Evolutionary conservation across 2,888 invertebrate species (phyloP).

Genomic region (Drosophila cracens): DNA sequence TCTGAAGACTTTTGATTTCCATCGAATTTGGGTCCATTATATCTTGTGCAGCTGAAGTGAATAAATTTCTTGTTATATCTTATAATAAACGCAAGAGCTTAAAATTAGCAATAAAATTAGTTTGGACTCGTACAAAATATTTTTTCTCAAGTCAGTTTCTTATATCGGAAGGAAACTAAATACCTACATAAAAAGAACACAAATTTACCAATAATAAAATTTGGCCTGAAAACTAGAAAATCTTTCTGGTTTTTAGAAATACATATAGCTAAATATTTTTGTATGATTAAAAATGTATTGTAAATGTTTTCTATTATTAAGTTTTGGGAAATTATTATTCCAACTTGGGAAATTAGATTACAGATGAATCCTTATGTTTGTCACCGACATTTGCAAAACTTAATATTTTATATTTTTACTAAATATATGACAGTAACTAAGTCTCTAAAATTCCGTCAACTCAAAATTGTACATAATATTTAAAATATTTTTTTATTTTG

Average conservation of each 20-base stretch:
- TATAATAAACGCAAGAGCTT: background rate
- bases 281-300: background rate
- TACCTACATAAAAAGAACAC: too few species aligned
- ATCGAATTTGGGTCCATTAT: conserved; percentile 5
- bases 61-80: background rate
- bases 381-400: too few species aligned
- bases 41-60: background rate
- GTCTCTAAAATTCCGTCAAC: background rate
- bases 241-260: background rate
- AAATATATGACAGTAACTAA: background rate
- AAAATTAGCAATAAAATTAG: background rate
- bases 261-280: background rate
- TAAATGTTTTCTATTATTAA: background rate
- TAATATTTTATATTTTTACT: background rate
- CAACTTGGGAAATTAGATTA: too few species aligned
- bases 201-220: too few species aligned
- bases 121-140: background rate
- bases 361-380: background rate
- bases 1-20: conserved; percentile 37
- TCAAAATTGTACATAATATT: too few species aligned
- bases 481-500: too few species aligned
- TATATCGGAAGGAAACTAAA: background rate
- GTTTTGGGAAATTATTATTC: background rate
- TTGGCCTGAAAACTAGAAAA: too few species aligned
- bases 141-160: background rate